These are phyloP conservation scores for Gadopsis marmoratus DNA, from an alignment of 2,797 vertebrate species.

Conservation along the genomic window DNA sequence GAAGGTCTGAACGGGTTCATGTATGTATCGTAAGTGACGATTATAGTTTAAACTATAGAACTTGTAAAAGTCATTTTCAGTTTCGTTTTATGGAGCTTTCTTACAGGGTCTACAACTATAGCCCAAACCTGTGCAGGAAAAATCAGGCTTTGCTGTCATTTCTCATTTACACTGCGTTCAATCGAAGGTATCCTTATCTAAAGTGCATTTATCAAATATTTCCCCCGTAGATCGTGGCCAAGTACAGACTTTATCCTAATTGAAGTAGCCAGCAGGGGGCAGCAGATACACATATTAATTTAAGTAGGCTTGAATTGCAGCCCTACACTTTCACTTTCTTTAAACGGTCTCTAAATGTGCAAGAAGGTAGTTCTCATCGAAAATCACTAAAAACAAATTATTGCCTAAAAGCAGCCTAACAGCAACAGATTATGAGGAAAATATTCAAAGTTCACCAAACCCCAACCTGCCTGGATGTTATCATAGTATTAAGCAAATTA, in stretches of 20 bases:
- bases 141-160: neutral
- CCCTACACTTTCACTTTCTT: neutral
- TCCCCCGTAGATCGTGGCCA: neutral
- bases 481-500: too few species aligned
- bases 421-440: neutral
- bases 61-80: neutral
- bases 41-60: neutral
- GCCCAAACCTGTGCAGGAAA: accelerated
- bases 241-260: neutral
- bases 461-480: too few species aligned
- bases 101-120: neutral
- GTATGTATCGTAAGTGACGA: neutral
- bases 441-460: neutral
- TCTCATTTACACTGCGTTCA: neutral
- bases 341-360: neutral
- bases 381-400: neutral
- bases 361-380: neutral
- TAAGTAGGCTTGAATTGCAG: neutral
- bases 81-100: slow-evolving; percentile 8
- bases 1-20: neutral
- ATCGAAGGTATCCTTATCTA: neutral
- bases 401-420: neutral
- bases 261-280: slow-evolving; percentile 12
- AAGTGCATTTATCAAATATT: neutral
- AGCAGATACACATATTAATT: neutral